Percentiles rank a stretch among this genome's conserved stretches.
These are phyloP conservation scores for Hypotaenidia okinawae DNA, from an alignment of 2,797 vertebrate genomes.

Conservation along the genomic window DNA sequence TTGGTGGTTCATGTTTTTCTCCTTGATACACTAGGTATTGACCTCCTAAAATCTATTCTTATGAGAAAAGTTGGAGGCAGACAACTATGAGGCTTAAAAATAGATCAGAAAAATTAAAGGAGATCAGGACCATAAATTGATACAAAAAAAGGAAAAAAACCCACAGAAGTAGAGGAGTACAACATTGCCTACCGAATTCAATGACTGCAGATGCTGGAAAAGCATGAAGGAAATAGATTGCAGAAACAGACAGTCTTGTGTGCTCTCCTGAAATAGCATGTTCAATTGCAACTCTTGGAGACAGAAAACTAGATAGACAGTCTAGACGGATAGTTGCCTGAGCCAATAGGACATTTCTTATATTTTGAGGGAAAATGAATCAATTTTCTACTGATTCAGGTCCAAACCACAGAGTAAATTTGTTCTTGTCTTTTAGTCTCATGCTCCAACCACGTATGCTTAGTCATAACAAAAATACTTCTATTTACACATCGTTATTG, in stretches of 20 bases:
- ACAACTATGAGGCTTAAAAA: neutral
- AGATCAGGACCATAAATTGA: neutral
- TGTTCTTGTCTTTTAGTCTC: neutral
- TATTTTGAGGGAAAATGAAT: constrained; percentile 14
- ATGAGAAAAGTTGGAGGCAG: neutral
- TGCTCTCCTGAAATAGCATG: neutral
- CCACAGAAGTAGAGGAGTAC: neutral
- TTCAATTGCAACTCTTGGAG: neutral
- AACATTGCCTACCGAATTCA: neutral
- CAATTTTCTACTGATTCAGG: neutral
- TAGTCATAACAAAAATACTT: constrained; percentile 35
- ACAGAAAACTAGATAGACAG: neutral
- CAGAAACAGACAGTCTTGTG: neutral
- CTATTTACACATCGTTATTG: neutral
- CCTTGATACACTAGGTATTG: neutral
- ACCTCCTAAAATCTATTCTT: neutral
- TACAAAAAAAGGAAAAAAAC: neutral
- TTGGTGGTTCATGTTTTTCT: neutral
- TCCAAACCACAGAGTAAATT: constrained; percentile 40
- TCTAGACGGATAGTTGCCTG: neutral
- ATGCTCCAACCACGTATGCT: neutral
- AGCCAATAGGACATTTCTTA: neutral
- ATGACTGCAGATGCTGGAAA: neutral
- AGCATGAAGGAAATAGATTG: neutral
- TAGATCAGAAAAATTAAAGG: neutral